Percentiles rank a stretch among this genome's conserved stretches.
Evolutionary conservation across 2,113 vertebrate species (phyloP).

Genomic region (Hypocryptadius cinnamomeus): DNA sequence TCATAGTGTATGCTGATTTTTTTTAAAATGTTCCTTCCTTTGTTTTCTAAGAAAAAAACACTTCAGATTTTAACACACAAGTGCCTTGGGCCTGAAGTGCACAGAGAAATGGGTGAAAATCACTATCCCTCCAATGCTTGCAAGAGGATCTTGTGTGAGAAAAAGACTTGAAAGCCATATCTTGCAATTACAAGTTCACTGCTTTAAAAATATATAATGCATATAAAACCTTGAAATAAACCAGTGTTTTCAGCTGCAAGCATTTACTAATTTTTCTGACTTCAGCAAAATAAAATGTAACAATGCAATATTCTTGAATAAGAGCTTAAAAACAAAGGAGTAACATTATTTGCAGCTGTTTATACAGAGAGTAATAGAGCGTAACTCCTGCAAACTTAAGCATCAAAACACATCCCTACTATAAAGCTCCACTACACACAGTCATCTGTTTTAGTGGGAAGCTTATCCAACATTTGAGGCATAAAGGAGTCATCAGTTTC

Average conservation of each 20-base stretch:
- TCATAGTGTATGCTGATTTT: not conserved
- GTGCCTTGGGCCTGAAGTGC: not conserved
- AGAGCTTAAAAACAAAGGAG: not conserved
- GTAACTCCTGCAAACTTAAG: not conserved
- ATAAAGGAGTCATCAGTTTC: not conserved
- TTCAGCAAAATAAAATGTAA: not conserved
- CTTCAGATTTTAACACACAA: not conserved
- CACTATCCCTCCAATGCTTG: not conserved
- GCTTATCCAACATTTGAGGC: not conserved
- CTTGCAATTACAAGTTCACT: not conserved
- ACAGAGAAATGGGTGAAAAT: not conserved
- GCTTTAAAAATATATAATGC: not conserved
- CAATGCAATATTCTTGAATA: not conserved
- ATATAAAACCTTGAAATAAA: not conserved
- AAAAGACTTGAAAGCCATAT: not conserved
- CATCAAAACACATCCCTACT: not conserved
- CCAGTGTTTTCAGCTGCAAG: not conserved
- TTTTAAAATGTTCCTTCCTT: not conserved
- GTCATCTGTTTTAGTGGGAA: not conserved
- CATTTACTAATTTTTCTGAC: not conserved
- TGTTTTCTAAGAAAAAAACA: not conserved
- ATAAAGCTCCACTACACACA: not conserved
- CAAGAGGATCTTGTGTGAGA: not conserved
- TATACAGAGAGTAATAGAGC: not conserved
- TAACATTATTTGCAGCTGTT: not conserved